Base-by-base conservation (phyloP, 2,888 invertebrate species). In the Oscheius sp. region DNA sequence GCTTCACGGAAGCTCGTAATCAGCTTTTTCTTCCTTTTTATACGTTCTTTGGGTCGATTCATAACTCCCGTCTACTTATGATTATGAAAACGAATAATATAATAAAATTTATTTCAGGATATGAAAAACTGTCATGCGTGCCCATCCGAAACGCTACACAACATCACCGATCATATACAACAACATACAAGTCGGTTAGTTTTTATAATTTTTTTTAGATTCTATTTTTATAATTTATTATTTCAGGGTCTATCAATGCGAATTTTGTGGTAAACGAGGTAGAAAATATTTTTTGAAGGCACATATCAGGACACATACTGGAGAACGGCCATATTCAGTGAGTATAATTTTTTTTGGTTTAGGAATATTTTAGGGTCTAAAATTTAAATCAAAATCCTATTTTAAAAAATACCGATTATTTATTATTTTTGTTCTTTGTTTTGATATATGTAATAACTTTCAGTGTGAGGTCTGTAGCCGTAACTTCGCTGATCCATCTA, bases 261-360 rank as follows among this genome's bases (percentile, higher is more conserved):
- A 74, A 49, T 78, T 75, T 32, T 82, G 82, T 64, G 82, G 82
- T 38, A 82, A 82, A 61, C 67, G 80, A 65, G 80, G 80, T 8
- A 62, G 77, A 8, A 76, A 77, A 20, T 76, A 82, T 51, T 79
- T 73, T 45, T 26, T 82, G 33, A 75, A 75, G 64, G 70, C 78
- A 1, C 82, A 82, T 49, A 71, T 82, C 17, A 59, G 82, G 12
- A 77, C 73, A 0, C 82, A 82, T 54, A 79, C 81, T 1, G 81
- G 81, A 47, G 82, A 81, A 49, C 57, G 74, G 28, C 81, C 81
- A 0, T 80, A 67, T 54, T 57, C 59, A 9, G 79, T 80, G 26
- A 71, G 67, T 66, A n/a, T n/a, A n/a, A n/a, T n/a, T n/a, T n/a
- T n/a, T n/a, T n/a, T n/a, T n/a, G n/a, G n/a, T n/a, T n/a, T n/a